These are phyloP conservation scores for Smutsia temminckii DNA, from an alignment of 2,797 vertebrate species.

Conservation along the genomic window DNA sequence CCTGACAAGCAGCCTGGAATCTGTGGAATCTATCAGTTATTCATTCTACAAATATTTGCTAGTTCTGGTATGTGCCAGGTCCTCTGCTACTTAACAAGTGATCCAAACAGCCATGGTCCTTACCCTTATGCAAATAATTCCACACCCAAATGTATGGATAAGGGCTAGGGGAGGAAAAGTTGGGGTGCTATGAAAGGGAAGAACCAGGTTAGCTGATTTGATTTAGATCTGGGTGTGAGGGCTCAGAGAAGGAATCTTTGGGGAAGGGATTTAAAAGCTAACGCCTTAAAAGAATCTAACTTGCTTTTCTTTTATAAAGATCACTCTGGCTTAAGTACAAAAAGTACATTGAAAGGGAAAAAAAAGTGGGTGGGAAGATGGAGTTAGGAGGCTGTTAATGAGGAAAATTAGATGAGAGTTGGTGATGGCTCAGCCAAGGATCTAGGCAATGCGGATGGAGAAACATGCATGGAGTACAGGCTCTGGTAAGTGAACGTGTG, in stretches of 20 bases:
- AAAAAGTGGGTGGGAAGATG: not conserved
- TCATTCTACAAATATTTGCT: conserved; percentile 52
- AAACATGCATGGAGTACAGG: not conserved
- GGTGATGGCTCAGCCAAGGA: not conserved
- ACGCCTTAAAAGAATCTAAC: not conserved
- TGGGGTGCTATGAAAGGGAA: not conserved
- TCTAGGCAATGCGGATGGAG: not conserved
- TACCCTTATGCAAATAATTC: not conserved
- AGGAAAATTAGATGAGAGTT: not conserved
- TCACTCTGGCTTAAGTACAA: not conserved
- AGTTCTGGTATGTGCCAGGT: conserved; percentile 2
- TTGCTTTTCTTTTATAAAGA: not conserved
- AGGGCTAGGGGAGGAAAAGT: not conserved
- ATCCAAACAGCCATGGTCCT: not conserved
- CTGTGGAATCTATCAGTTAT: conserved; percentile 51
- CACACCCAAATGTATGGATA: not conserved
- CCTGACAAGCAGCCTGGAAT: conserved; percentile 20
- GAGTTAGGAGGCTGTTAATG: not conserved
- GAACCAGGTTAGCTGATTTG: not conserved
- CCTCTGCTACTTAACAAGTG: not conserved
- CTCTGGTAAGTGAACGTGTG: not conserved
- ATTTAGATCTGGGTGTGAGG: not conserved
- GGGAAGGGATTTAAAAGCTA: not conserved
- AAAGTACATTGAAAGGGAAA: not conserved
- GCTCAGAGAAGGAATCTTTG: not conserved